Conservation (phyloP, 2,888 invertebrate genomes). For the Drosophila falleni region DNA sequence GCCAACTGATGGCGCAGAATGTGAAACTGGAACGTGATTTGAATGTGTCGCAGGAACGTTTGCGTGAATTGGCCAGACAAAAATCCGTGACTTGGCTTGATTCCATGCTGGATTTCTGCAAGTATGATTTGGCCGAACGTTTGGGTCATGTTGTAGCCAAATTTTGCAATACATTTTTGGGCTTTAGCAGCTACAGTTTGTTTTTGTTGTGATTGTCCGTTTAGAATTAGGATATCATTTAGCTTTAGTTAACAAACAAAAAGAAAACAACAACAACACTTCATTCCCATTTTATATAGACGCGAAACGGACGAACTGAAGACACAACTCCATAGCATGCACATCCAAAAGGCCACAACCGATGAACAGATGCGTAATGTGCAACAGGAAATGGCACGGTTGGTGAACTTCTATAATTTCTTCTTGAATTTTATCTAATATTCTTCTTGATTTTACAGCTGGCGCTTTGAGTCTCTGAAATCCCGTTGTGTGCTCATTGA, state of each 20-base stretch:
- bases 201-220: constrained; percentile 56
- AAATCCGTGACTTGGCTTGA: constrained; percentile 84
- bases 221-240: constrained; percentile 34
- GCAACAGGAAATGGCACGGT: constrained; percentile 84
- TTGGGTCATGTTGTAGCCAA: constrained; percentile 52
- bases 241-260: constrained; percentile 39
- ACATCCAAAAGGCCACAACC: constrained; percentile 82
- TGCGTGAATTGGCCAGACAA: constrained; percentile 80
- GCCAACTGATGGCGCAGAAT: constrained; percentile 78
- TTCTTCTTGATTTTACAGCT: constrained; percentile 67
- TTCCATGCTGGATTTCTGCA: constrained; percentile 85
- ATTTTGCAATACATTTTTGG: constrained; percentile 60
- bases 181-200: constrained; percentile 55
- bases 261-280: constrained; percentile 15
- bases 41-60: constrained; percentile 75
- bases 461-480: constrained; percentile 85
- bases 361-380: constrained; percentile 82
- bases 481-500: constrained; percentile 83
- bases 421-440: background rate
- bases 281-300: constrained; percentile 74
- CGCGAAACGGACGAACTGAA: constrained; percentile 84
- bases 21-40: constrained; percentile 81
- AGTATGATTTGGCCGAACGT: constrained; percentile 80
- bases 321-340: constrained; percentile 80
- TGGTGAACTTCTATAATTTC: constrained; percentile 5